phyloP scores from a whole-genome alignment of 2,113 vertebrate species.

The Mesitornis unicolor region DNA sequence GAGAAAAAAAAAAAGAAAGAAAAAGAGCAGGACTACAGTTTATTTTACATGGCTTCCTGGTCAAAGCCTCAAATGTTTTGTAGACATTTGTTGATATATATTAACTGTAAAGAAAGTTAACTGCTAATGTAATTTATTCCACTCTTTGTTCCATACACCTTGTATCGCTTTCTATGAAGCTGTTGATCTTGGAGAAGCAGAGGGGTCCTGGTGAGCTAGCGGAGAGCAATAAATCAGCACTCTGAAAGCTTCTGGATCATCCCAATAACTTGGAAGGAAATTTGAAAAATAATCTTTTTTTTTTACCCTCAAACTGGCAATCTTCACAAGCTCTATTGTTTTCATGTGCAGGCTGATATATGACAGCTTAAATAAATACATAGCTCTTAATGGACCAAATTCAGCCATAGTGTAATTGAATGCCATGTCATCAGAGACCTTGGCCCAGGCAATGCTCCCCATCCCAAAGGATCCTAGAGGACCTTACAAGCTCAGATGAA shows the following conservation, averaged over 20 bases:
- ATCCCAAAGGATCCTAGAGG: background rate
- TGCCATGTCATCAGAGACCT: constrained; percentile 42
- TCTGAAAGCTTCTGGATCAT: constrained; percentile 68
- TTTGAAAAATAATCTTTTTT: constrained; percentile 13
- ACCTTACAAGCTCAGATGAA: background rate
- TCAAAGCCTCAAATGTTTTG: constrained; percentile 18
- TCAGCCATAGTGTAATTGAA: constrained; percentile 32
- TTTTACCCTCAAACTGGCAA: background rate
- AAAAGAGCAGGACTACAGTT: background rate
- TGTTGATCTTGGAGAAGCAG: constrained; percentile 70
- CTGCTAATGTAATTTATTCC: constrained; percentile 68
- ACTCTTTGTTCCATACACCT: constrained; percentile 60
- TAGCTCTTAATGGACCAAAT: constrained; percentile 47
- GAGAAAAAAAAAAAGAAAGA: background rate
- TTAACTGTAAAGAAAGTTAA: constrained; percentile 62
- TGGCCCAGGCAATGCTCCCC: background rate
- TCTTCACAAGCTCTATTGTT: constrained; percentile 40
- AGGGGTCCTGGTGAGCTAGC: constrained; percentile 39
- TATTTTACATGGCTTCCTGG: constrained; percentile 47
- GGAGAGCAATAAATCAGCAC: constrained; percentile 64
- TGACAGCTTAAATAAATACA: constrained; percentile 60
- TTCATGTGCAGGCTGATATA: constrained; percentile 32
- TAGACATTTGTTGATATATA: constrained; percentile 64
- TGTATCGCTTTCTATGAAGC: constrained; percentile 58
- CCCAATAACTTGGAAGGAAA: constrained; percentile 59